Conservation (phyloP, 2,888 invertebrate species). For the Balanococcus diminutus region DNA sequence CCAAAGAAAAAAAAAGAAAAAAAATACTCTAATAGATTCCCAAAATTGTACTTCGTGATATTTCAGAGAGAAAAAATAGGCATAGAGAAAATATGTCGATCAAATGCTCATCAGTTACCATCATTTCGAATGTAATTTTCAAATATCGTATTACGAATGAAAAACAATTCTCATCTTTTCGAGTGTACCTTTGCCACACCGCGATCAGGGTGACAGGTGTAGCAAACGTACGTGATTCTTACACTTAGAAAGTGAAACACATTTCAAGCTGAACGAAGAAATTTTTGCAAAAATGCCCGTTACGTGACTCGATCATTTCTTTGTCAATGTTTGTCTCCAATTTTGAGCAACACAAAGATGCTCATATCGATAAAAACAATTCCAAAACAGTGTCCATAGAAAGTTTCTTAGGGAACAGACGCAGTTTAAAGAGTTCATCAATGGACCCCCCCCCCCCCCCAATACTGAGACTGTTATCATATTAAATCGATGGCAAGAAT, state of each 20-base stretch:
- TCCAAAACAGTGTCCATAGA: too few relatives aligned
- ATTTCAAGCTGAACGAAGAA: background rate
- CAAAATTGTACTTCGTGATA: background rate
- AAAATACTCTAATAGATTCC: background rate
- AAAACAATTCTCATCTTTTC: background rate
- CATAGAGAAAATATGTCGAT: background rate
- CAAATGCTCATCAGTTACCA: background rate
- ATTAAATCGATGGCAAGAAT: too few relatives aligned
- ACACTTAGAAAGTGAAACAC: background rate
- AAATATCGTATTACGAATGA: background rate
- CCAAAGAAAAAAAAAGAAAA: background rate
- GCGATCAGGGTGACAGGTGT: background rate
- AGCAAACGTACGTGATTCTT: background rate
- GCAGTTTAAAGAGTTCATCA: too few relatives aligned
- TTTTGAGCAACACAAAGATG: background rate
- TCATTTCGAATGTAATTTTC: background rate
- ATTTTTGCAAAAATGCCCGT: slow-evolving; percentile 8
- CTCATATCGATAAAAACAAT: background rate
- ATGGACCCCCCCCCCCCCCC: too few relatives aligned
- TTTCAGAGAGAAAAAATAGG: background rate
- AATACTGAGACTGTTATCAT: too few relatives aligned
- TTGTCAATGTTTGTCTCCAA: background rate
- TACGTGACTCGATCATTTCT: background rate
- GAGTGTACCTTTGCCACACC: background rate
- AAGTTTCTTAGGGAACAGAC: too few relatives aligned